Percentiles rank a stretch among this genome's conserved stretches.
phyloP scores from a whole-genome alignment of 2,113 vertebrate genomes.

The Colossoma macropomum region DNA sequence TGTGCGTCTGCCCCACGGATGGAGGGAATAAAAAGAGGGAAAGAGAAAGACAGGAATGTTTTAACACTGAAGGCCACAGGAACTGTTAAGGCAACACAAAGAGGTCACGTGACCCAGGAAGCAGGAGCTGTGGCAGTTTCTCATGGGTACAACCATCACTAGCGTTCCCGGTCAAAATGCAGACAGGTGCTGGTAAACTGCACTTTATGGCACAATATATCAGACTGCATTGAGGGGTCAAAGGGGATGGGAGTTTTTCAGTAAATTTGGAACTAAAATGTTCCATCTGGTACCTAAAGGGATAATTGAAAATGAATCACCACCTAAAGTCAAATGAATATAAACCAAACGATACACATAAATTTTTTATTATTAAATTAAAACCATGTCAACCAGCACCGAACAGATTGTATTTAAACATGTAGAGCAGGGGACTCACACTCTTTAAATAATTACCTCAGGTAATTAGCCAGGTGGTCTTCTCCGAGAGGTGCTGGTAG shows the following conservation, averaged over 20 bases:
- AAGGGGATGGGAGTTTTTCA: not conserved
- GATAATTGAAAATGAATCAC: no score
- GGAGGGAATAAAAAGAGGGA: constrained; percentile 14
- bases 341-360: no score
- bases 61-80: constrained; percentile 58
- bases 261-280: not conserved
- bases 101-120: constrained; percentile 52
- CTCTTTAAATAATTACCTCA: no score
- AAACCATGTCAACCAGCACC: no score
- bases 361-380: no score
- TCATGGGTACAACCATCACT: constrained; percentile 40
- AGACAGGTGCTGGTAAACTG: constrained; percentile 8
- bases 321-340: no score
- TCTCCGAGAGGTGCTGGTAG: no score
- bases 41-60: constrained; percentile 36
- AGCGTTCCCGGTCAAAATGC: constrained; percentile 14
- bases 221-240: not conserved
- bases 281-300: no score
- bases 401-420: no score
- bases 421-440: no score
- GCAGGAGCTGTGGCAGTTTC: constrained; percentile 36
- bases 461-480: no score
- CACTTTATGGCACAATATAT: not conserved
- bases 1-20: not conserved
- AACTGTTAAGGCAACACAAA: constrained; percentile 65